Percentiles rank a stretch among this genome's conserved stretches.
Evolutionary conservation across 2,888 invertebrate species (phyloP).

Genomic region (Lymantria dispar): DNA sequence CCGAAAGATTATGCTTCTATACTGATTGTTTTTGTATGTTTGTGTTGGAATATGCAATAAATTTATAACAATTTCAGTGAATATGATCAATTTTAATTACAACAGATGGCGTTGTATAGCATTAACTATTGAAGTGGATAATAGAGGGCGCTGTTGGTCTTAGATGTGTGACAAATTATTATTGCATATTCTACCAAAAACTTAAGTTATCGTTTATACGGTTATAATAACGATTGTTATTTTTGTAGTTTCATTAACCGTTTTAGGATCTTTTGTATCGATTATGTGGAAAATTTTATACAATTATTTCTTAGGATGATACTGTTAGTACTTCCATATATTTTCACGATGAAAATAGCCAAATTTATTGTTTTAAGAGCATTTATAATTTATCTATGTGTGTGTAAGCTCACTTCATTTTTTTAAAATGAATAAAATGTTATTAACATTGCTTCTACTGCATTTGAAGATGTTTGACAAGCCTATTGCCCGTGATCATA

Average conservation of each 20-base stretch:
- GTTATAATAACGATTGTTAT: conserved; percentile 8
- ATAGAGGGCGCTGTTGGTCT: not conserved
- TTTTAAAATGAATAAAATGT: too few species aligned
- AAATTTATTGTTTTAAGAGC: conserved; percentile 29
- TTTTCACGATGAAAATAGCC: conserved; percentile 20
- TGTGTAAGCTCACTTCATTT: not conserved
- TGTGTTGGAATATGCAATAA: conserved; percentile 13
- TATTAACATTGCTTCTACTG: too few species aligned
- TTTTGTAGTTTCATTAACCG: conserved; percentile 6
- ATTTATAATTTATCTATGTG: conserved; percentile 22
- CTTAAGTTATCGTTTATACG: conserved; percentile 11
- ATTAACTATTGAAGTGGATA: not conserved
- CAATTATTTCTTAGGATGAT: conserved; percentile 6
- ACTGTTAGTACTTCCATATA: conserved; percentile 21
- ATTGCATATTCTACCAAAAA: not conserved
- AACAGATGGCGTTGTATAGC: conserved; percentile 2
- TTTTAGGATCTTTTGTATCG: conserved; percentile 14
- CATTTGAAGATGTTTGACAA: too few species aligned
- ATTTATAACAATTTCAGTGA: not conserved
- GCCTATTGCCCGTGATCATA: too few species aligned
- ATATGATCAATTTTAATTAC: not conserved
- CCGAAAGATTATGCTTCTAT: conserved; percentile 29
- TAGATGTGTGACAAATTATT: not conserved
- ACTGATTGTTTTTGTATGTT: conserved; percentile 1
- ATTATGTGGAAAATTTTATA: conserved; percentile 21